Conservation (phyloP, 1,140 invertebrate species). For the Meloidogyne floridensis region DNA sequence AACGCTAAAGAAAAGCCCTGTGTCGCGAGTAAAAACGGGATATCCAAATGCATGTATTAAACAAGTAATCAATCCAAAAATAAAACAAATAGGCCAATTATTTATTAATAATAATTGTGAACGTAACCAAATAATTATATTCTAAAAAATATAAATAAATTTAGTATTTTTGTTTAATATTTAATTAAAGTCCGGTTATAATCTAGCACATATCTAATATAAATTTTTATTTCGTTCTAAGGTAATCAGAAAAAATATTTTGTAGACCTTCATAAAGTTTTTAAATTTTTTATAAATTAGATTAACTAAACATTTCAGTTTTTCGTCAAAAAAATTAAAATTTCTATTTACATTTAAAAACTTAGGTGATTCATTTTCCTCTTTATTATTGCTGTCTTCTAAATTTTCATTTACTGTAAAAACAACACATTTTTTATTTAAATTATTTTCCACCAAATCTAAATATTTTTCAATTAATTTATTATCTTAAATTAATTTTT, state of each 20-base stretch:
- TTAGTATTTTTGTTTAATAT: background rate
- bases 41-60: conserved; percentile 31
- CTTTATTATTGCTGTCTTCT: background rate
- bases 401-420: background rate
- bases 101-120: conserved; percentile 6
- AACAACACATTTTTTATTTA: conserved; percentile 6
- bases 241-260: too few species aligned
- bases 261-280: too few species aligned
- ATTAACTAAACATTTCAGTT: too few species aligned
- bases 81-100: conserved; percentile 19
- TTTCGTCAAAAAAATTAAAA: background rate
- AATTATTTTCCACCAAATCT: conserved; percentile 26
- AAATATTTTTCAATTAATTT: conserved; percentile 6
- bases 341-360: background rate
- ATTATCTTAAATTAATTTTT: background rate
- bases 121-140: background rate
- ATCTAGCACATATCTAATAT: background rate
- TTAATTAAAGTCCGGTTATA: background rate
- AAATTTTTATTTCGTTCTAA: too few species aligned
- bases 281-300: too few species aligned
- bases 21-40: conserved; percentile 31
- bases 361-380: background rate
- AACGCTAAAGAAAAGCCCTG: conserved; percentile 35
- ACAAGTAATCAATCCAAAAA: conserved; percentile 25
- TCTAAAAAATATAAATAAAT: background rate